Evolutionary conservation across 2,888 invertebrate species (phyloP).

Genomic region (Ectobius pallidus): DNA sequence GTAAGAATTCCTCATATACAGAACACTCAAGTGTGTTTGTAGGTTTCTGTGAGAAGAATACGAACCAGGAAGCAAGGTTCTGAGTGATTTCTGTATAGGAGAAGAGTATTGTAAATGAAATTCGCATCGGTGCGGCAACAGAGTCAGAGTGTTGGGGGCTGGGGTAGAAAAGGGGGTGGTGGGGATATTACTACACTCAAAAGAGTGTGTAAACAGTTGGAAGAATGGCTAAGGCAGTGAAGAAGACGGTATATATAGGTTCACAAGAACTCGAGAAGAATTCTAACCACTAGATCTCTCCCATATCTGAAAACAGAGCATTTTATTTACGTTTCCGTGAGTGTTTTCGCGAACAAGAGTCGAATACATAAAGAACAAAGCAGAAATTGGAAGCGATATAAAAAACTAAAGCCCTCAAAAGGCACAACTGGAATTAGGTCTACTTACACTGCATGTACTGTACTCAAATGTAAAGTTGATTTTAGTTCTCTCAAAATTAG

Average conservation of each 20-base stretch:
- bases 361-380: slow-evolving; percentile 12
- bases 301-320: slow-evolving; percentile 13
- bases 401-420: not conserved
- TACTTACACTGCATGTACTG: too few relatives aligned
- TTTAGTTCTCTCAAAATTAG: too few relatives aligned
- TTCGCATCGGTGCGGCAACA: not conserved
- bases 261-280: slow-evolving; percentile 8
- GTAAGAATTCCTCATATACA: too few relatives aligned
- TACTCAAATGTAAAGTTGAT: too few relatives aligned
- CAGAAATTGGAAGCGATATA: slow-evolving; percentile 7
- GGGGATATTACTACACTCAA: slow-evolving; percentile 7
- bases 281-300: slow-evolving; percentile 18
- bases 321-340: slow-evolving; percentile 25
- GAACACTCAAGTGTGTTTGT: too few relatives aligned
- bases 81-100: slow-evolving; percentile 2
- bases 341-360: slow-evolving; percentile 6
- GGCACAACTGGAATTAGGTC: not conserved
- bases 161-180: not conserved
- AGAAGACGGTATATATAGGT: not conserved
- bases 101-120: slow-evolving; percentile 9
- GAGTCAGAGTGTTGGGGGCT: not conserved
- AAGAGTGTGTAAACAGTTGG: slow-evolving; percentile 5
- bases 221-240: not conserved
- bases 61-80: not conserved
- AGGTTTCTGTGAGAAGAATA: not conserved